Percentiles rank a stretch among this genome's conserved stretches.
These are phyloP conservation scores for Hypena proboscidalis DNA, from an alignment of 2,888 invertebrate species.

Conservation along the genomic window DNA sequence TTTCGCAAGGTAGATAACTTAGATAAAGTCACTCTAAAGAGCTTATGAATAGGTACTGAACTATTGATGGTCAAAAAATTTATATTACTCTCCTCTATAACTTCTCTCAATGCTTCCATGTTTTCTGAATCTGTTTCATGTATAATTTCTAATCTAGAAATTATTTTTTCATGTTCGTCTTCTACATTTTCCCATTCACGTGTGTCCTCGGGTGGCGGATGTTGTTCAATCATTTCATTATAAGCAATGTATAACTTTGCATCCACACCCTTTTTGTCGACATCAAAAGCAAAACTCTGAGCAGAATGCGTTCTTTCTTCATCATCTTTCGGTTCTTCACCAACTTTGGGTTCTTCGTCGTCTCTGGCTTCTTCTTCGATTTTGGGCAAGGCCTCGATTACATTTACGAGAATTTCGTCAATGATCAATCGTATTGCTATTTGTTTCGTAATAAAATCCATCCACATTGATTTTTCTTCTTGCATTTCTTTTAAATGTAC, in stretches of 20 bases:
- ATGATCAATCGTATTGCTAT: conserved; percentile 60
- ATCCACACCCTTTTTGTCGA: conserved; percentile 62
- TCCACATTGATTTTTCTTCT: conserved; percentile 59
- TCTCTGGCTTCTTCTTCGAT: not conserved
- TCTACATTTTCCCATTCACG: conserved; percentile 79
- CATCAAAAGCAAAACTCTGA: conserved; percentile 78
- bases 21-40: conserved; percentile 53
- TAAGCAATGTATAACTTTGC: conserved; percentile 63
- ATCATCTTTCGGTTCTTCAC: too few relatives aligned
- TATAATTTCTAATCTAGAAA: conserved; percentile 69
- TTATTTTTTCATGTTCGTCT: conserved; percentile 74
- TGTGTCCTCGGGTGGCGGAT: conserved; percentile 78
- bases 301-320: conserved; percentile 27
- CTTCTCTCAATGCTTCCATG: conserved; percentile 65
- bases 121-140: conserved; percentile 76
- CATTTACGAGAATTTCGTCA: conserved; percentile 61
- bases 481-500: conserved; percentile 52
- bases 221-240: conserved; percentile 66
- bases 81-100: conserved; percentile 71
- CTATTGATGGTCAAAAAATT: conserved; percentile 72
- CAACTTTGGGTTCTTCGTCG: too few relatives aligned
- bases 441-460: conserved; percentile 57
- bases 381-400: conserved; percentile 15
- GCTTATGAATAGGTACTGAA: conserved; percentile 61
- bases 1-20: conserved; percentile 64